Percentiles rank a stretch among this genome's conserved stretches.
These are phyloP conservation scores for Promerops cafer DNA, from an alignment of 2,113 vertebrate genomes.

Conservation along the genomic window DNA sequence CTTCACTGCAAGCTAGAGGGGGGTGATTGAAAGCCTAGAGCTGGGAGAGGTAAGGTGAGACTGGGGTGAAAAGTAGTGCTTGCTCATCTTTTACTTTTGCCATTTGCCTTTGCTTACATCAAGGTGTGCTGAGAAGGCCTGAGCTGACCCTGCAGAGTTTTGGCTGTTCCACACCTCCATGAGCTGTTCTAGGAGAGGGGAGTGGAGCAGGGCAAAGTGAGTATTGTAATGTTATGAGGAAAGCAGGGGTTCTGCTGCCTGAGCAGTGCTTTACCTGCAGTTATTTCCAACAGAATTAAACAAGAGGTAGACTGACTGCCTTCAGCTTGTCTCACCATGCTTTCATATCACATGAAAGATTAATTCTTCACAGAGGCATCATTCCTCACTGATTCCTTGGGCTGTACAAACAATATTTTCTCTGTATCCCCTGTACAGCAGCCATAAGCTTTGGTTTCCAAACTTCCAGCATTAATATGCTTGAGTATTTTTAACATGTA, in stretches of 20 bases:
- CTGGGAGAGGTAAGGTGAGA: neutral
- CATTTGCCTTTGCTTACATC: neutral
- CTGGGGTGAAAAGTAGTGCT: neutral
- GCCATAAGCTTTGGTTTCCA: neutral
- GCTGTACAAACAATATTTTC: neutral
- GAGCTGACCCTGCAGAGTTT: neutral
- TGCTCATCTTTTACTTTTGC: neutral
- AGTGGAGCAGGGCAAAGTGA: neutral
- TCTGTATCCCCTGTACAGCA: neutral
- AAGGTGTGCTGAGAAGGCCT: neutral
- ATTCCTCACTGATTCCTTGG: neutral
- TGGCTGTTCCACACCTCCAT: fast-evolving
- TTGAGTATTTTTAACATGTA: neutral
- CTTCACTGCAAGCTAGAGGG: neutral
- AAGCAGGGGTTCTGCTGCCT: neutral
- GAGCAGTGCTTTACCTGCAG: neutral
- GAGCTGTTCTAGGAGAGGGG: neutral
- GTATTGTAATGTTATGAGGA: neutral
- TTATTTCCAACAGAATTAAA: neutral
- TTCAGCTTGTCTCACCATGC: neutral
- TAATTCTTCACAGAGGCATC: neutral
- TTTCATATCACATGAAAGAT: neutral
- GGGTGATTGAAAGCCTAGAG: neutral
- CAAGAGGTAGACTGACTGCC: neutral
- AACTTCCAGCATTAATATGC: neutral